Evolutionary conservation across 2,113 vertebrate species (phyloP).

Genomic region (Atlantisia rogersi): DNA sequence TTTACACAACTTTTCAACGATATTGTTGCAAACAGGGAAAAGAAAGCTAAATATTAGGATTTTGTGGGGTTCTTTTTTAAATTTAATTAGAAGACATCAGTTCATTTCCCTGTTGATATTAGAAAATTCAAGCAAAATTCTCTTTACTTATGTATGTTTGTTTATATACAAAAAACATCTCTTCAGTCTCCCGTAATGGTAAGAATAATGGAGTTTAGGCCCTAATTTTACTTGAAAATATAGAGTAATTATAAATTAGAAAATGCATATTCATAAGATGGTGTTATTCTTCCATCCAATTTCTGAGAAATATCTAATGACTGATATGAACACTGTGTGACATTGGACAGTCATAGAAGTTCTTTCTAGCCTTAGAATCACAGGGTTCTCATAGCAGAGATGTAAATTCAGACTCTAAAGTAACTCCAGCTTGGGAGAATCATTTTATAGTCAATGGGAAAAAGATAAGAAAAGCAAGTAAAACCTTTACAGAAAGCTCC

Average conservation of each 20-base stretch:
- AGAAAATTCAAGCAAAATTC: neutral
- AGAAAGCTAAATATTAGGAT: neutral
- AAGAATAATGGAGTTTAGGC: neutral
- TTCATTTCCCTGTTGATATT: neutral
- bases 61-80: neutral
- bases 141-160: neutral
- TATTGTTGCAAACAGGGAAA: neutral
- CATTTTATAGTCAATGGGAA: neutral
- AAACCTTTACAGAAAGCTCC: neutral
- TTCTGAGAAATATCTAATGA: neutral
- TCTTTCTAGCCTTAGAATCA: neutral
- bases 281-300: neutral
- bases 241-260: neutral
- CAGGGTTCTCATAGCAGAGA: neutral
- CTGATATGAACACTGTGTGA: neutral
- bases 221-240: neutral
- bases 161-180: neutral
- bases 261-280: neutral
- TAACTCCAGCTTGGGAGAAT: neutral
- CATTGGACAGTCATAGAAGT: neutral
- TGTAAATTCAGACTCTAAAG: neutral
- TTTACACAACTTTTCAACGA: neutral
- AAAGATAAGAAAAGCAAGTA: neutral
- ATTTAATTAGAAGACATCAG: neutral
- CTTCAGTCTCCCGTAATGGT: neutral